A percentile compares a stretch with the other conserved stretches of the same genome.
Evolutionary conservation across 2,888 invertebrate species (phyloP).

Genomic region (Dicyrtomina minuta): DNA sequence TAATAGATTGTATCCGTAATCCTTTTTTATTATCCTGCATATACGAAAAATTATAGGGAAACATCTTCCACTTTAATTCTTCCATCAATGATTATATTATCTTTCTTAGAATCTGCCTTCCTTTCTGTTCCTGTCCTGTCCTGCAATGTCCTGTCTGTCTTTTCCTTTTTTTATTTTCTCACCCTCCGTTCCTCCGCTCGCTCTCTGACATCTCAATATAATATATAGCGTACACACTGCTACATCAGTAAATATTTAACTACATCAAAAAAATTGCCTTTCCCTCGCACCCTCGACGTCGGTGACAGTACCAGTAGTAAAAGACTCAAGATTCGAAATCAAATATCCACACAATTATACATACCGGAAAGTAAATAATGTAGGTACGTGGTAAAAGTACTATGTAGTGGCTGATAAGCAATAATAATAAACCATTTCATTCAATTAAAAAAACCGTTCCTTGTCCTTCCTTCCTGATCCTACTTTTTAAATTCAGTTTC

Average conservation of each 20-base stretch:
- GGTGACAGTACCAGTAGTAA: too few relatives aligned
- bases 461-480: slow-evolving; percentile 10
- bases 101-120: slow-evolving; percentile 2
- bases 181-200: slow-evolving; percentile 22
- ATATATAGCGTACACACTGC: too few relatives aligned
- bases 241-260: background rate
- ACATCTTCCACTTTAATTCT: too few relatives aligned
- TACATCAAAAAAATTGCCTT: background rate
- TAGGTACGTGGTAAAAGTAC: too few relatives aligned
- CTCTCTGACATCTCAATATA: too few relatives aligned
- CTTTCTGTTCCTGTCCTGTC: background rate
- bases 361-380: background rate
- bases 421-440: slow-evolving; percentile 18
- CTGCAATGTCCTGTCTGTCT: background rate
- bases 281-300: background rate
- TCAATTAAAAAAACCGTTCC: background rate
- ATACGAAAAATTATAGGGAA: too few relatives aligned
- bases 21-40: too few relatives aligned
- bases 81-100: background rate
- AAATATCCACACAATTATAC: too few relatives aligned
- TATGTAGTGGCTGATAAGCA: background rate
- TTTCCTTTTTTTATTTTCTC: slow-evolving; percentile 10
- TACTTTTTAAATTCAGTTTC: background rate
- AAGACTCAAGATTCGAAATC: background rate
- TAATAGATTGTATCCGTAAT: too few relatives aligned